phyloP scores from a whole-genome alignment of 2,113 vertebrate species.

The Ctenodactylus gundi region DNA sequence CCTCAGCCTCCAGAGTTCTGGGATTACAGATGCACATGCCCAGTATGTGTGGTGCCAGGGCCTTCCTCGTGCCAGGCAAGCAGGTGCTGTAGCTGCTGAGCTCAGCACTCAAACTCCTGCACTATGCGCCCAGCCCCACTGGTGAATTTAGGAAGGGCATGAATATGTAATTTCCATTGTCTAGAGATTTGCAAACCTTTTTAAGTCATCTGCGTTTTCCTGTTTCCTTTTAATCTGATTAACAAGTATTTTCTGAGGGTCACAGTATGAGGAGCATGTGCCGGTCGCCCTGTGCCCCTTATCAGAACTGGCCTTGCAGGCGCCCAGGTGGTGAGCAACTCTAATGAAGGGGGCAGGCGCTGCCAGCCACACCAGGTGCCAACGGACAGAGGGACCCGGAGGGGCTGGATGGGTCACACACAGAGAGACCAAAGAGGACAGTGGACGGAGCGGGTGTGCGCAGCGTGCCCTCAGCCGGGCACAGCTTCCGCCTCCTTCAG shows the following conservation, averaged over 20 bases:
- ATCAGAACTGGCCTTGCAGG: no score
- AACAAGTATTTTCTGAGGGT: no score
- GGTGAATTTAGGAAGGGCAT: not conserved
- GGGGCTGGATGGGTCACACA: not conserved
- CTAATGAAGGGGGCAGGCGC: no score
- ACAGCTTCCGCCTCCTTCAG: not conserved
- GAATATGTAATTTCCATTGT: not conserved
- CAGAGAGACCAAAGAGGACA: not conserved
- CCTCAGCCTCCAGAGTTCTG: no score
- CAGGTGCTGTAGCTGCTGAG: no score
- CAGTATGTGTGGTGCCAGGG: no score
- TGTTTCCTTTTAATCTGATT: not conserved
- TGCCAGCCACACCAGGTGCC: rapidly evolving
- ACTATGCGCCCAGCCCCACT: no score
- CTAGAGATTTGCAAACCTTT: not conserved
- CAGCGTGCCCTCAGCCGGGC: not conserved
- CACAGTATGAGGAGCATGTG: rapidly evolving
- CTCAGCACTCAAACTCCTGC: no score
- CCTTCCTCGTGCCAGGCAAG: no score
- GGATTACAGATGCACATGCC: not conserved
- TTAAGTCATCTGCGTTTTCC: not conserved
- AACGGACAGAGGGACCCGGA: not conserved
- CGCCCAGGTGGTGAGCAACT: no score
- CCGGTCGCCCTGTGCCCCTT: no score
- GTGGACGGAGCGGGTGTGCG: no score